Evolutionary conservation across 2,113 vertebrate species (phyloP), one percentile per base, ranked within the genome.

Genomic region (Gallinago paraguaiae): DNA sequence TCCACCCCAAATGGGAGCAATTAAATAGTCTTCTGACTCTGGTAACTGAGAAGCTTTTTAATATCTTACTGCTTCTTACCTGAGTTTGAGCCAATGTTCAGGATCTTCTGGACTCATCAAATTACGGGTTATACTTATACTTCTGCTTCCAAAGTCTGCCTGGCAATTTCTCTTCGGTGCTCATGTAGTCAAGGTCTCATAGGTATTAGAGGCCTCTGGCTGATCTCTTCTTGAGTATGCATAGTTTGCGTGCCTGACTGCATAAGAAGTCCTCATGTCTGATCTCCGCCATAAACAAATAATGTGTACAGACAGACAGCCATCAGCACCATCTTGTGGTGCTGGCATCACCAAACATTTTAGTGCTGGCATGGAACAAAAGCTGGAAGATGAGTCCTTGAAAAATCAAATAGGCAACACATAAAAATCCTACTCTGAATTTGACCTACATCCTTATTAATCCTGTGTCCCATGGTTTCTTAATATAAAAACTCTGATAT

Each of bases 301-400:
- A 82, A 69, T 0, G 0, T 20, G 70, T 71, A 67, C 82, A 61
- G 63, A 11, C 56, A 71, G 57, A 0, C 71, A 89, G 23, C 59
- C 82, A 84, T 79, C 76, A 95, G 80, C 92, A 88, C 60, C 90
- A 91, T 88, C 93, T 78, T 90, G 93, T 78, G 95, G 65, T 86
- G 23, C 78, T 88, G 92, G 41, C 79, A 74, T 33, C 85, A 56
- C 71, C 60, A 77, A 71, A 56, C 7, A 30, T 46, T 64, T 30
- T 25, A 46, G 28, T 9, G 14, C 16, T 75, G 27, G 22, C 77
- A 9, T 14, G 76, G 53, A 53, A 84, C 35, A 22, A 16, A 60
- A 54, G 1, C 2, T 45, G 84, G 30, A 84, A n/a, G 31, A 43
- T 7, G 10, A 37, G 18, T 19, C 43, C 53, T 75, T 53, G 56